Conservation (phyloP, 2,113 vertebrate species). For the Tamias sibiricus region DNA sequence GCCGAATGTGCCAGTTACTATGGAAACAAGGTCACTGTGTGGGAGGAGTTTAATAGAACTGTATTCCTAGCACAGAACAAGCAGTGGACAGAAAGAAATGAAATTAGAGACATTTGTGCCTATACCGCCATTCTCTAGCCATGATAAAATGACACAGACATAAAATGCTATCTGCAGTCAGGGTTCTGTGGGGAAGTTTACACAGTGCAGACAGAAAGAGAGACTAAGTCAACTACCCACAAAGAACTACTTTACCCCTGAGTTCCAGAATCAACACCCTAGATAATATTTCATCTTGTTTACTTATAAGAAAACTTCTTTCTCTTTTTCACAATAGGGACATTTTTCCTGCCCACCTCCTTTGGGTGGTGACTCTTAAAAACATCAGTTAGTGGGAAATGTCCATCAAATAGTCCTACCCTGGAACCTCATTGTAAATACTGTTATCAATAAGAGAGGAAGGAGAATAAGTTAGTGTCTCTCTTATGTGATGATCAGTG, state of each 20-base stretch:
- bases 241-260: constrained; percentile 32
- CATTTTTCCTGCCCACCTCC: constrained; percentile 55
- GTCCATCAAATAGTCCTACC: constrained; percentile 14
- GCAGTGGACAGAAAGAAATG: constrained; percentile 61
- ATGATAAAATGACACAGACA: background rate
- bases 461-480: background rate
- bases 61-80: constrained; percentile 61
- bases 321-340: constrained; percentile 71
- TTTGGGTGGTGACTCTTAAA: constrained; percentile 41
- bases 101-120: constrained; percentile 44
- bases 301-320: constrained; percentile 69
- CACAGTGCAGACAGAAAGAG: background rate
- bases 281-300: constrained; percentile 73
- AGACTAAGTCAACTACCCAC: constrained; percentile 59
- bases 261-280: constrained; percentile 65
- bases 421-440: constrained; percentile 26
- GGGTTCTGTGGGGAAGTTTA: background rate
- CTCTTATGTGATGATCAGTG: background rate
- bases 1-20: constrained; percentile 67
- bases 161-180: constrained; percentile 10
- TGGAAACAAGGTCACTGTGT: constrained; percentile 75
- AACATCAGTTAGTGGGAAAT: constrained; percentile 54
- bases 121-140: background rate
- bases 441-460: background rate
- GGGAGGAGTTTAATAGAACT: constrained; percentile 59